Conservation (phyloP, 2,797 vertebrate genomes). For the Urosaurus nigricauda region DNA sequence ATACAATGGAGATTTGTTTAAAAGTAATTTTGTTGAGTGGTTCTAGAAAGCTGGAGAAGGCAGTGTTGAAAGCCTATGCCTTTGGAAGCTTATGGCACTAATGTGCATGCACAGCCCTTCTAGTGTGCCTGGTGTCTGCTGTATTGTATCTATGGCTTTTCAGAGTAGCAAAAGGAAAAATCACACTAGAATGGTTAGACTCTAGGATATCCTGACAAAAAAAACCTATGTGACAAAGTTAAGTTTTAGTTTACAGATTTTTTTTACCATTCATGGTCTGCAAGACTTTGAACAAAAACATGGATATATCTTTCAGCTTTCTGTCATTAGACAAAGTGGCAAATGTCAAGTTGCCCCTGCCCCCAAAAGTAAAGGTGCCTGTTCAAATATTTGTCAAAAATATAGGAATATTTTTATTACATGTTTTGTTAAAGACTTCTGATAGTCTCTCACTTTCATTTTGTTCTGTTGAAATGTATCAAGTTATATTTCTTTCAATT, state of each 20-base stretch:
- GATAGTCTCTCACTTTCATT: no score
- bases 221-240: no score
- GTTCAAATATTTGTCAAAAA: no score
- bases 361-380: no score
- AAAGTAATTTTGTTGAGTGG: no score
- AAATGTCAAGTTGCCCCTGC: no score
- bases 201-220: neutral
- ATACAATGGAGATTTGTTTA: neutral
- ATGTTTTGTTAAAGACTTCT: no score
- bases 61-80: no score
- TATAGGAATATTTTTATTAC: no score
- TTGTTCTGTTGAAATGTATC: no score
- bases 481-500: no score
- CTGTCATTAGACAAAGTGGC: neutral
- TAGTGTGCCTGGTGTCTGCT: neutral
- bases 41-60: neutral
- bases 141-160: neutral
- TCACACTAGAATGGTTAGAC: neutral
- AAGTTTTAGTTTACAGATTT: neutral
- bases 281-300: neutral
- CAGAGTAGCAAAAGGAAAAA: neutral
- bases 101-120: neutral
- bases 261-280: neutral
- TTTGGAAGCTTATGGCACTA: no score
- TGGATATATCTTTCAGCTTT: neutral